Base-by-base conservation (phyloP, 2,797 vertebrate genomes). In the Chelidonichthys spinosus region DNA sequence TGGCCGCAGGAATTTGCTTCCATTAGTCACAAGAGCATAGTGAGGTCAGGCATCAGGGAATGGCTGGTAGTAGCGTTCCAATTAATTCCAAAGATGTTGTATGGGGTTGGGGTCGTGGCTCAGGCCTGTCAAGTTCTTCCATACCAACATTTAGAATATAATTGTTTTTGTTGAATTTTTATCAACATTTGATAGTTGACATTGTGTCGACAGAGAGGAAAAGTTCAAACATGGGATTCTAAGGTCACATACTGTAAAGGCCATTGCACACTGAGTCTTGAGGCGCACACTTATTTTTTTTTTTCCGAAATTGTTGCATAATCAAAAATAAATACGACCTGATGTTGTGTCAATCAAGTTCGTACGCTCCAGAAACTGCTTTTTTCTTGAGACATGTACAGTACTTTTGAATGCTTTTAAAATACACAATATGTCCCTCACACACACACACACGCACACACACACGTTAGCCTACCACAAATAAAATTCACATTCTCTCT, bases 401-500 rank as follows among this genome's bases (percentile, higher is more conserved):
- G 11, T 25, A 11, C 7, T 25, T 49, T 61, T 39, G 50, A n/a
- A 47, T 4, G 7, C 5, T 63, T 83, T 54, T 39, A 4, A 52
- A 47, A 5, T 63, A 36, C 33, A 44, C 50, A 33, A 74, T 56
- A 33, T 42, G 53, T 69, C 50, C 55, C 42, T 65, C 60, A 36
- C 40, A 58, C 7, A 47, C 36, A 46, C 44, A 64, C 63, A 47
- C 69, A 72, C 50, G 44, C 56, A 66, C 79, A 78, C 72, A 79
- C 56, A 66, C 79, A 78, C 72, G 78, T 87, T 74, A 79, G 68
- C 69, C 70, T 43, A 53, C 40, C 75, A 69, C 67, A 69, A 63
- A 76, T 71, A 53, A 69, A 69, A 59, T 84, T 84, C 33, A 79
- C 81, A 80, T 84, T 82, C 63, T 64, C 59, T 70, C 69, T 86